Evolutionary conservation across 2,113 vertebrate genomes (phyloP).

Genomic region (Leptocoma aspasia): DNA sequence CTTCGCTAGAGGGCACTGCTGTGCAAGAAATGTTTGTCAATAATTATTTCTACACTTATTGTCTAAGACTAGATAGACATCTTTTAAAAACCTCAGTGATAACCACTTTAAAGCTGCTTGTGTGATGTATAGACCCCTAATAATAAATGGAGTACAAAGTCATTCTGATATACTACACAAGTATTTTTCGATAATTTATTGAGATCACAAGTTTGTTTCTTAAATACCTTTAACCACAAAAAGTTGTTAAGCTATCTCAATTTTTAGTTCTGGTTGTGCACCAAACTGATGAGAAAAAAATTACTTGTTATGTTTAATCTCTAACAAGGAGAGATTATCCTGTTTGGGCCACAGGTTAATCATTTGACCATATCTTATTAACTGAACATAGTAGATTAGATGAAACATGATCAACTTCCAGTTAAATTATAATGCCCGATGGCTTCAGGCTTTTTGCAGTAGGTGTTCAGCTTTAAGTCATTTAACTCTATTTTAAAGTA

Average conservation of each 20-base stretch:
- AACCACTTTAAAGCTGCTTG: neutral
- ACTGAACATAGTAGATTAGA: neutral
- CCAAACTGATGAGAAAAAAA: neutral
- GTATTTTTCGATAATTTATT: neutral
- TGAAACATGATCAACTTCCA: neutral
- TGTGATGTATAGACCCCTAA: neutral
- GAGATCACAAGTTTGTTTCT: neutral
- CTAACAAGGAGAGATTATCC: neutral
- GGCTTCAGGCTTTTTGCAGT: neutral
- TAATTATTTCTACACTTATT: neutral
- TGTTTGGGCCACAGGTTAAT: neutral
- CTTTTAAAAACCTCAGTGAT: neutral
- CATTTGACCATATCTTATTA: neutral
- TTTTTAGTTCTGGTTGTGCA: neutral
- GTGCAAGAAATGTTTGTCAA: slow-evolving; percentile 75
- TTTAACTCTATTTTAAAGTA: neutral
- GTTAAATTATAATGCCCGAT: neutral
- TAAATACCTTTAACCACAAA: neutral
- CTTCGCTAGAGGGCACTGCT: slow-evolving; percentile 87
- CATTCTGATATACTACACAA: neutral
- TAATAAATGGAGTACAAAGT: neutral
- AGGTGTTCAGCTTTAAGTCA: neutral
- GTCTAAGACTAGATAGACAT: neutral
- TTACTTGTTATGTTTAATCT: neutral
- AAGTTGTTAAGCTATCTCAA: neutral